Evolutionary conservation across 2,797 vertebrate species (phyloP).

Genomic region (Lagorchestes hirsutus): DNA sequence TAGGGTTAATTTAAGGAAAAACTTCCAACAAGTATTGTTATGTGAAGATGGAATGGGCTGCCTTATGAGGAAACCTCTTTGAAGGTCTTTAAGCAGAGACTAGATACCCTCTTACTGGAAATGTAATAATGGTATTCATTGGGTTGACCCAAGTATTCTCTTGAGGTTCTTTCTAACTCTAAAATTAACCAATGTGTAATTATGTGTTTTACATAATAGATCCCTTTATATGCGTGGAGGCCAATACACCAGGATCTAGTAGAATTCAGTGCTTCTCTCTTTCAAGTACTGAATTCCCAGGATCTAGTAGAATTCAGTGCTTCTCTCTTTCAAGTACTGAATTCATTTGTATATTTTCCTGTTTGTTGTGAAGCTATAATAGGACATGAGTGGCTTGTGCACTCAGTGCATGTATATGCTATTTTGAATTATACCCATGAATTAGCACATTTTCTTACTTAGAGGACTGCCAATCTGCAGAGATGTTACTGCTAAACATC

Average conservation of each 20-base stretch:
- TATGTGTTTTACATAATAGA: neutral
- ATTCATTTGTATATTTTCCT: neutral
- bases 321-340: neutral
- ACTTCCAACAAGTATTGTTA: neutral
- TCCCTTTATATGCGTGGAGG: neutral
- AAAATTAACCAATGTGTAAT: neutral
- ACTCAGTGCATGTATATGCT: neutral
- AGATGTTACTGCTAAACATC: neutral
- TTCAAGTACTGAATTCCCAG: neutral
- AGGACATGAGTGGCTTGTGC: neutral
- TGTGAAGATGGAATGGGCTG: neutral
- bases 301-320: neutral
- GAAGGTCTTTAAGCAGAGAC: neutral
- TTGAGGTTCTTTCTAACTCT: neutral
- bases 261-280: neutral
- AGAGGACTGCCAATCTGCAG: constrained; percentile 9
- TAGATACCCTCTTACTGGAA: neutral
- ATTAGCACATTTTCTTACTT: constrained; percentile 1
- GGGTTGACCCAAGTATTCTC: neutral
- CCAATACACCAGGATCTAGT: neutral
- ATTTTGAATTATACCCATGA: constrained; percentile 30
- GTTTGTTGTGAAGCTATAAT: neutral
- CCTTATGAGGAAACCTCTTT: neutral
- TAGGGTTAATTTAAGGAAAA: neutral
- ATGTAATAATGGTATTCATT: neutral